Evolutionary conservation across 2,888 invertebrate genomes (phyloP).

Genomic region (Nephrocerus scutellatus): DNA sequence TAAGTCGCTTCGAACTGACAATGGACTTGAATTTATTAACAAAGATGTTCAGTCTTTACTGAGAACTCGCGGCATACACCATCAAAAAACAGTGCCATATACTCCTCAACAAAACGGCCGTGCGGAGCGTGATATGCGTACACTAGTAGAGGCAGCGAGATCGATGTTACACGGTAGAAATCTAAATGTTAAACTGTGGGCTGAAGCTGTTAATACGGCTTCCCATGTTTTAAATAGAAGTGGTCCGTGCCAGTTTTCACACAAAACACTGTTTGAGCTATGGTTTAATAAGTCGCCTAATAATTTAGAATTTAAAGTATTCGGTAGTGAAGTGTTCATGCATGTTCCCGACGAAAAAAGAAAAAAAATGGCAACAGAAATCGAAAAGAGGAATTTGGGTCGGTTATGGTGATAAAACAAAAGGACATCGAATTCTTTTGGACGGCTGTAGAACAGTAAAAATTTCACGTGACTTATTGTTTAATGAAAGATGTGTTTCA

Average conservation of each 20-base stretch:
- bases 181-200: too few relatives aligned
- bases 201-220: too few relatives aligned
- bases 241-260: not conserved
- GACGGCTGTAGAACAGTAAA: too few relatives aligned
- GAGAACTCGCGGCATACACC: not conserved
- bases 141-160: not conserved
- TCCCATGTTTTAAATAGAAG: not conserved
- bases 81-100: not conserved
- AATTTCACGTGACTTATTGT: too few relatives aligned
- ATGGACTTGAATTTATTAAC: not conserved
- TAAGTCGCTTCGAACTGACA: slow-evolving; percentile 16
- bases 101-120: not conserved
- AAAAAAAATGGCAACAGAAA: too few relatives aligned
- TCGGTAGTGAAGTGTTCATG: too few relatives aligned
- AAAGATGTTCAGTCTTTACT: not conserved
- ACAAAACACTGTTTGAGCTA: not conserved
- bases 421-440: slow-evolving; percentile 15
- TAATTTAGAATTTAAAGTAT: too few relatives aligned
- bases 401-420: slow-evolving; percentile 15
- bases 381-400: slow-evolving; percentile 13
- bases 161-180: not conserved
- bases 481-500: too few relatives aligned
- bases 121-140: too few relatives aligned
- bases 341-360: too few relatives aligned
- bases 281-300: not conserved